Conservation (phyloP, 2,113 vertebrate genomes). For the Embiotoca jacksoni region DNA sequence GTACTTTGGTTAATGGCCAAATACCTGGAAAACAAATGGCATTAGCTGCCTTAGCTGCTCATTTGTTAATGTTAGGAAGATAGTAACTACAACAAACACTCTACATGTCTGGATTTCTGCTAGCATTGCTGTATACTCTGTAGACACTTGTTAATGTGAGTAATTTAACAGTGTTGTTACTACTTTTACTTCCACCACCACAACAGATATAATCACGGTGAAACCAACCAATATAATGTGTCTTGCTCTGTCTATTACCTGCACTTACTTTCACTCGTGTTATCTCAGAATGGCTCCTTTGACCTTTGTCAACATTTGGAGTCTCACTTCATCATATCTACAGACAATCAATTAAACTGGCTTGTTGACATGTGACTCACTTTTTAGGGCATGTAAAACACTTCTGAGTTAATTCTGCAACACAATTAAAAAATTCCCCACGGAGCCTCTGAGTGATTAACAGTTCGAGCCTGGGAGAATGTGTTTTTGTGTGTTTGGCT, state of each 20-base stretch:
- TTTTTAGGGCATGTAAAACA: not conserved
- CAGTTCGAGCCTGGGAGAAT: constrained; percentile 40
- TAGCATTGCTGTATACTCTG: too few relatives aligned
- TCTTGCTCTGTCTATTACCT: not conserved
- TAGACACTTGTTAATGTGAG: too few relatives aligned
- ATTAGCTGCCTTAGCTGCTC: not conserved
- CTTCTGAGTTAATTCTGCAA: not conserved
- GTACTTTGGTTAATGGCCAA: not conserved
- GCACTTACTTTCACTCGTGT: constrained; percentile 30
- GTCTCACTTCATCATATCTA: constrained; percentile 9
- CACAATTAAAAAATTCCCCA: not conserved
- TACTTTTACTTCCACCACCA: not conserved
- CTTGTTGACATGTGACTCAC: not conserved
- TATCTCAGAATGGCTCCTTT: constrained; percentile 8
- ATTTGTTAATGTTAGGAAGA: not conserved
- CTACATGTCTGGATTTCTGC: too few relatives aligned
- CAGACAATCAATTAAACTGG: constrained; percentile 17
- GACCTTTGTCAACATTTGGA: constrained; percentile 37
- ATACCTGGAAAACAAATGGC: not conserved
- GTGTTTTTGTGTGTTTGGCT: constrained; percentile 32
- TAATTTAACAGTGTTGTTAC: not conserved
- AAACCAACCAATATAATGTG: constrained; percentile 2
- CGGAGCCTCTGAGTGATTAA: constrained; percentile 21
- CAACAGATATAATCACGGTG: not conserved
- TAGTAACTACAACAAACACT: not conserved